phyloP scores from a whole-genome alignment of 2,888 invertebrate species.

The Deilephila elpenor region DNA sequence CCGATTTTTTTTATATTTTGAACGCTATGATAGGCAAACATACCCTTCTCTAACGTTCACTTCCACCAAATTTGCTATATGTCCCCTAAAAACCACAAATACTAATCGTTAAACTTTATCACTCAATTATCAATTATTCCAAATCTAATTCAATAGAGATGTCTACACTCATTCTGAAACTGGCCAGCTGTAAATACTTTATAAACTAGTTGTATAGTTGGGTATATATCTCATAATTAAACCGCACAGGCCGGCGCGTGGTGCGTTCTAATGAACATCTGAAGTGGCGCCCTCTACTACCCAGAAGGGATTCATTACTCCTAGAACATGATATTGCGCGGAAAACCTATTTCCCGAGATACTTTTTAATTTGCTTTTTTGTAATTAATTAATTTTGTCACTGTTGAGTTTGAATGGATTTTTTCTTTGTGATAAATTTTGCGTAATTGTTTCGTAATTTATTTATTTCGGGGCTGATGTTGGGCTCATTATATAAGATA shows the following conservation, averaged over 20 bases:
- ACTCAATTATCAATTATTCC: too few species aligned
- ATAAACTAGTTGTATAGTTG: background rate
- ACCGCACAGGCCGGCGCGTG: conserved; percentile 29
- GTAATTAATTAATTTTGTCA: conserved; percentile 7
- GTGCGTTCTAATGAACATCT: conserved; percentile 54
- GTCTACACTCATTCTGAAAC: background rate
- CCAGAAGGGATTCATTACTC: conserved; percentile 53
- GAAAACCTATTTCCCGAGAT: conserved; percentile 36
- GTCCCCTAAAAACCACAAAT: too few species aligned
- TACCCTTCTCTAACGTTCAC: too few species aligned
- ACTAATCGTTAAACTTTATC: too few species aligned
- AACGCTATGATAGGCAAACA: too few species aligned
- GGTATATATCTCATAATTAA: background rate
- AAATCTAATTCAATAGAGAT: background rate
- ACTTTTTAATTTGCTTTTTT: conserved; percentile 22
- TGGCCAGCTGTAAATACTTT: background rate
- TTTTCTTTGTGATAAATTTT: background rate
- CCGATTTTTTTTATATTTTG: too few species aligned
- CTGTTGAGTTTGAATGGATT: too few species aligned
- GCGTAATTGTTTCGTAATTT: conserved; percentile 12
- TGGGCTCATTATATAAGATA: background rate
- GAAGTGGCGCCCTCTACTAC: conserved; percentile 45
- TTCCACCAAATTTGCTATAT: too few species aligned
- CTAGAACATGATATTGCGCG: conserved; percentile 45
- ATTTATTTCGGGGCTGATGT: conserved; percentile 8